Base-by-base conservation (phyloP, 2,113 vertebrate genomes). In the Engystomops pustulosus region DNA sequence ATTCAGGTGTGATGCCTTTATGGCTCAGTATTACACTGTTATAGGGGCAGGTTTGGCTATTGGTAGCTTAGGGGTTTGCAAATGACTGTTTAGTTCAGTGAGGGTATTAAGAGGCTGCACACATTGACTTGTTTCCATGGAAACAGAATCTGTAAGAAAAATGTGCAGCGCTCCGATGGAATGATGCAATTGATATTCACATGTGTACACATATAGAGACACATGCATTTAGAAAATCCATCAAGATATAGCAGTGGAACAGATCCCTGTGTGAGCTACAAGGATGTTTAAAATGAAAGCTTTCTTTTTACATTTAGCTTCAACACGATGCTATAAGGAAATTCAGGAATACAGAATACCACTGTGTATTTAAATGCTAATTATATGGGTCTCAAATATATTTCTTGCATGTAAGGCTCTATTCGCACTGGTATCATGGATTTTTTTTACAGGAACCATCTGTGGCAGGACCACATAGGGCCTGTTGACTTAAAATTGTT, bases 61-160 rank as follows among this genome's bases (percentile, higher is more conserved):
- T 85, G 83, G 62, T 70, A 53, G 81, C 58, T 53, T 51, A 79
- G 75, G 49, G 75, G 83, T 75, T 53, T 68, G 83, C 49, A 79
- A 79, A 34, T 32, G 34, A 47, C 65, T 58, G 65, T 85, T 76
- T 76, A 44, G 44, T 85, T 77, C 75, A 58, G 75, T 47, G 53
- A 53, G 41, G 25, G 75, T 69, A 58, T 30, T 69, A 78, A 38
- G 18, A 58, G 41, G 49, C 74, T 79, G 45, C 75, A 79, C 47
- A 79, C 76, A 75, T 58, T 62, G 70, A 70, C 23, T 38, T 69
- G 82, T 84, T 85, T 79, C 83, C 49, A 68, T 85, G 62, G 83
- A 78, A 85, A 85, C 83, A 78, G 83, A 79, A 70, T 79, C 65
- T 45, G 65, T 85, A 38, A 53, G 51, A 74, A 27, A 60, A 60